These are phyloP conservation scores for Palythoa heliodiscus DNA, from an alignment of 92 coral and sea anemone species.

Conservation along the genomic window DNA sequence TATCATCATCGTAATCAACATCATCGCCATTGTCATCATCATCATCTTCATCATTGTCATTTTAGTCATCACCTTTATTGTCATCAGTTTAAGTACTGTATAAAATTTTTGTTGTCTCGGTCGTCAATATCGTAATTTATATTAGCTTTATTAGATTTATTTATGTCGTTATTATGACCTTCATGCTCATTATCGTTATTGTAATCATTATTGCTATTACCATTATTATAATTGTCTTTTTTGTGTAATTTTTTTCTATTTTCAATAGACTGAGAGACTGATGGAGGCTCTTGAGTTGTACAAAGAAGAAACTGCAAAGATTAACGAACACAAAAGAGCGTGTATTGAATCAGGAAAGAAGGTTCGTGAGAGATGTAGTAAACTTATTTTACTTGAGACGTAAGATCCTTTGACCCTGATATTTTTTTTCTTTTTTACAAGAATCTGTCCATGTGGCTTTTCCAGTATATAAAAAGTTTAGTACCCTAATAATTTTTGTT, in stretches of 20 bases:
- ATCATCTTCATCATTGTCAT: background rate
- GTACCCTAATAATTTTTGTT: too few species aligned
- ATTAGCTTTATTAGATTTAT: background rate
- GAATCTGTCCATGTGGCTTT: too few species aligned
- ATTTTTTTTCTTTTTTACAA: too few species aligned
- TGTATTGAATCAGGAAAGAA: conserved; percentile 50
- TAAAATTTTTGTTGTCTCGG: too few species aligned
- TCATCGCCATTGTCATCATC: background rate
- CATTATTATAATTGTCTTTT: background rate
- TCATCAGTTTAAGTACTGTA: background rate
- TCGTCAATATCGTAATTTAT: too few species aligned
- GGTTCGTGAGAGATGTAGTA: background rate
- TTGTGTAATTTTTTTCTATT: background rate
- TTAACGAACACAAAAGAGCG: conserved; percentile 56
- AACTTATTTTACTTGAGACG: too few species aligned
- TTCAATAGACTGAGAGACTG: conserved; percentile 81
- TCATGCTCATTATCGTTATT: background rate
- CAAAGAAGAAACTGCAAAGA: conserved; percentile 86
- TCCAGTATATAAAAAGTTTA: too few species aligned
- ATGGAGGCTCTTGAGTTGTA: conserved; percentile 94
- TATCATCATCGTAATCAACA: background rate
- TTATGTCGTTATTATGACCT: background rate
- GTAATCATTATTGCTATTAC: background rate
- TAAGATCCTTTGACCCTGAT: too few species aligned
- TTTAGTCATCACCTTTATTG: background rate